A percentile compares a stretch with the other conserved stretches of the same genome.
phyloP scores from a whole-genome alignment of 1,140 invertebrate genomes.

The Anagrus nilaparvatae region DNA sequence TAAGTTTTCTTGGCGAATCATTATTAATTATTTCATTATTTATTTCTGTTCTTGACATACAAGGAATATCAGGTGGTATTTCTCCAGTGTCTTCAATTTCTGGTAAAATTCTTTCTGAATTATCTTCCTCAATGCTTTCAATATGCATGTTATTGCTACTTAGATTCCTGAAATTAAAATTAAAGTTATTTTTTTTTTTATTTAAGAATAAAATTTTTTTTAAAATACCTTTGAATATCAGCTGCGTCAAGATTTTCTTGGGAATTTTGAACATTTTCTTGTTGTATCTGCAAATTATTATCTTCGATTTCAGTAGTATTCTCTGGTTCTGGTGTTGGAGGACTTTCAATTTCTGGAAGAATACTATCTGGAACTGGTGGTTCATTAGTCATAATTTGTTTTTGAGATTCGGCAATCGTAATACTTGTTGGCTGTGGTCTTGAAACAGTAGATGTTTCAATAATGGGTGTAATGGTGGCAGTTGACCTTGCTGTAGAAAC shows the following conservation, averaged over 20 bases:
- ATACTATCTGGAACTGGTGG: constrained; percentile 24
- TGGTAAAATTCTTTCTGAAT: constrained; percentile 27
- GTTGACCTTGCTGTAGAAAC: too few species aligned
- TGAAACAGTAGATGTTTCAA: too few species aligned
- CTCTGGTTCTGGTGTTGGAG: constrained; percentile 6
- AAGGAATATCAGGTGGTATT: too few species aligned
- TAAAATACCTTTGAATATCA: too few species aligned
- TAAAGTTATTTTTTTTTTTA: too few species aligned
- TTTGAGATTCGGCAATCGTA: constrained; percentile 23
- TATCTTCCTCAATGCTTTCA: constrained; percentile 17
- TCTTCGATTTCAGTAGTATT: not conserved
- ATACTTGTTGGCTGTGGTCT: too few species aligned
- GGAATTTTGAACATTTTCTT: too few species aligned
- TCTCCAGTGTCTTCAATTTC: constrained; percentile 24
- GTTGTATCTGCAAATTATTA: constrained; percentile 4
- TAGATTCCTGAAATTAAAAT: too few species aligned
- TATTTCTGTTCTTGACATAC: not conserved
- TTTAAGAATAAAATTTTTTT: too few species aligned
- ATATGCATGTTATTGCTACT: constrained; percentile 19
- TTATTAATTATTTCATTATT: not conserved
- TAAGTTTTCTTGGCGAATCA: constrained; percentile 11
- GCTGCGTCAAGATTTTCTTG: too few species aligned
- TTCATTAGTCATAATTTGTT: too few species aligned
- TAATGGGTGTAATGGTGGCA: too few species aligned
- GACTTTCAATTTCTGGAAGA: constrained; percentile 26